Conservation (phyloP, 92 coral and sea anemone species). For the Actinostola sp. region DNA sequence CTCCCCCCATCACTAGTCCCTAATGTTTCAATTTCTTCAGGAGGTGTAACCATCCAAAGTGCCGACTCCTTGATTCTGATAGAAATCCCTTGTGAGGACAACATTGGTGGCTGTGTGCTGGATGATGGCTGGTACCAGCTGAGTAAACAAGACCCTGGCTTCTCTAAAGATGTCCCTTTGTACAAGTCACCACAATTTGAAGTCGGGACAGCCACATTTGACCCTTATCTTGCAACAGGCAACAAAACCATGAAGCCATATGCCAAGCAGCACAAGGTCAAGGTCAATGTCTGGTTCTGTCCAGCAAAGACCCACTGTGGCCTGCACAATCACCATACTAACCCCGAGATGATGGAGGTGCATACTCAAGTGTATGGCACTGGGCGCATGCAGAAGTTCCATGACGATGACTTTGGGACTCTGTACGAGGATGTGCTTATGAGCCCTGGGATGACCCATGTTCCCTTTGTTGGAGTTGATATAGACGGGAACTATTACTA, state of each 20-base stretch:
- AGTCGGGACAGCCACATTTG: slow-evolving; percentile 69
- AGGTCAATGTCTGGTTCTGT: slow-evolving; percentile 74
- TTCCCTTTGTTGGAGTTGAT: slow-evolving; percentile 64
- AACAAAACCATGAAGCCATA: background rate
- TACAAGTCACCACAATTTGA: slow-evolving; percentile 81
- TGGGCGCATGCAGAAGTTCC: slow-evolving; percentile 85
- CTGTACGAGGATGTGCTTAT: slow-evolving; percentile 72
- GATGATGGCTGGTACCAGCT: slow-evolving; percentile 78
- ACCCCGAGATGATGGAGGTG: slow-evolving; percentile 74
- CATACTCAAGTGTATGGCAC: slow-evolving; percentile 70
- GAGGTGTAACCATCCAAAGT: slow-evolving; percentile 57
- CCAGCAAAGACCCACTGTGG: slow-evolving; percentile 67
- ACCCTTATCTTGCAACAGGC: slow-evolving; percentile 56
- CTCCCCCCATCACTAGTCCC: too few relatives aligned
- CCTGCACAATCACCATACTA: slow-evolving; percentile 61
- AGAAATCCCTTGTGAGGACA: slow-evolving; percentile 44
- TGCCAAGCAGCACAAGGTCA: slow-evolving; percentile 46
- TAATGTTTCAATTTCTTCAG: background rate
- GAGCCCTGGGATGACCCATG: slow-evolving; percentile 74
- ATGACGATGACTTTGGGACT: slow-evolving; percentile 35
- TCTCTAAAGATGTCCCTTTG: slow-evolving; percentile 52
- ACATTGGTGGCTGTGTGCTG: slow-evolving; percentile 52
- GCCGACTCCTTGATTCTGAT: slow-evolving; percentile 72
- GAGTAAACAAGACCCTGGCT: slow-evolving; percentile 37
- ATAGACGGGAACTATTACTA: slow-evolving; percentile 57